These are phyloP conservation scores for Lasiurus cinereus DNA, from an alignment of 2,113 vertebrate genomes.

Conservation along the genomic window DNA sequence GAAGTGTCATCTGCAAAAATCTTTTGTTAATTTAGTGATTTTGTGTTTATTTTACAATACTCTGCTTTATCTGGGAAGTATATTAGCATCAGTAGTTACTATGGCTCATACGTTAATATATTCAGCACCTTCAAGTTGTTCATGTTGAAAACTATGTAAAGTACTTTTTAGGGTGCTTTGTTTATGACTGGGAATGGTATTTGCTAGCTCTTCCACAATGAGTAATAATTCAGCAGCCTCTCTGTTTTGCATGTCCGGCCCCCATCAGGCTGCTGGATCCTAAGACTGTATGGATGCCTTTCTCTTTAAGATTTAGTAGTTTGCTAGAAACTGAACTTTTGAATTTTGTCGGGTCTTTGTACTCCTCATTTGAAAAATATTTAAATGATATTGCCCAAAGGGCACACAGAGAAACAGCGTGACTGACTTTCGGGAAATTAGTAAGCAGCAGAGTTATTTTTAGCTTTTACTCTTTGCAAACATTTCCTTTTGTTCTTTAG, in stretches of 20 bases:
- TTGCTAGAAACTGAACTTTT: constrained; percentile 72
- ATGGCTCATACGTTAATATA: background rate
- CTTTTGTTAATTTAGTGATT: background rate
- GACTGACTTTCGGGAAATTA: constrained; percentile 78
- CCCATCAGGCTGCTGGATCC: background rate
- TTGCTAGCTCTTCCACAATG: background rate
- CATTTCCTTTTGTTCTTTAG: constrained; percentile 80
- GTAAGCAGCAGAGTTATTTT: constrained; percentile 77
- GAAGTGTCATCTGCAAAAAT: background rate
- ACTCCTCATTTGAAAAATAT: constrained; percentile 65
- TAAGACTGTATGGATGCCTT: background rate
- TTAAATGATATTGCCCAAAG: constrained; percentile 70
- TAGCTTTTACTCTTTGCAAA: constrained; percentile 77
- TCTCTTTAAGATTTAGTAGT: constrained; percentile 39
- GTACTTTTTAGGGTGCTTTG: background rate
- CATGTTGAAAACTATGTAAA: background rate
- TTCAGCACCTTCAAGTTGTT: background rate
- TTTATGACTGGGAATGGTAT: background rate
- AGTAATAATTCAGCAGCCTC: background rate
- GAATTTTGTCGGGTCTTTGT: constrained; percentile 64
- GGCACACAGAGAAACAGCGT: constrained; percentile 41
- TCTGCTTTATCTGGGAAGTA: constrained; percentile 5
- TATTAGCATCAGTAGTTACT: background rate
- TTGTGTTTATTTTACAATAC: background rate
- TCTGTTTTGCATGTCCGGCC: background rate